Conservation (phyloP, 2,113 vertebrate species). For the Hippocampus comes region DNA sequence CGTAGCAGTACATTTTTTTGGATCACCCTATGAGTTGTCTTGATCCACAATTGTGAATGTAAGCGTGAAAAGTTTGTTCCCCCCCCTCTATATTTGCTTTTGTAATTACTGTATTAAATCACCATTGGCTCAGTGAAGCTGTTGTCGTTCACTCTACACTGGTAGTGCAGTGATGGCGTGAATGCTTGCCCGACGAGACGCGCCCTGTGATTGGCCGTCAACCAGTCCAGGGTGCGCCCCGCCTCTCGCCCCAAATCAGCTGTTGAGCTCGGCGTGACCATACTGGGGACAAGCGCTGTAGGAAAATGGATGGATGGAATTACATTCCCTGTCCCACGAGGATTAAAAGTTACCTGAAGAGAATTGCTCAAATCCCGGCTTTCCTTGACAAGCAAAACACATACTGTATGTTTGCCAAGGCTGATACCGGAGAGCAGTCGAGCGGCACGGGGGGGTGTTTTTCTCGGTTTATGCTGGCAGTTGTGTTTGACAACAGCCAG, state of each 20-base stretch:
- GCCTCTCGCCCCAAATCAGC: background rate
- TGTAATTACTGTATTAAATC: background rate
- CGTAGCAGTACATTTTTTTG: too few relatives aligned
- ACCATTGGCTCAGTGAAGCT: background rate
- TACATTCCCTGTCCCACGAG: background rate
- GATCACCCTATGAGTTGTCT: too few relatives aligned
- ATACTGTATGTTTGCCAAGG: background rate
- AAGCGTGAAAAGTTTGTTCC: background rate
- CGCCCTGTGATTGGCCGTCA: background rate
- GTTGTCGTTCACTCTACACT: background rate
- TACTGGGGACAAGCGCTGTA: background rate
- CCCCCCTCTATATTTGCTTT: too few relatives aligned
- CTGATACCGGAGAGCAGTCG: constrained; percentile 4
- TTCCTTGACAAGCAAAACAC: background rate
- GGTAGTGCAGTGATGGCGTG: background rate
- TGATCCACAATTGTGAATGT: background rate
- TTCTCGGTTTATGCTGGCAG: constrained; percentile 82
- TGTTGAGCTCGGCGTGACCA: background rate
- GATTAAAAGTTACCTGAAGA: too few relatives aligned
- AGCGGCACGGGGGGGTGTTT: constrained; percentile 1
- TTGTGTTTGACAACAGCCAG: constrained; percentile 78
- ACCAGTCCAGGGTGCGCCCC: background rate
- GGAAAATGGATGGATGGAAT: background rate
- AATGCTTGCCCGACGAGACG: background rate
- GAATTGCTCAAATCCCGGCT: background rate